Percentiles rank a stretch among this genome's conserved stretches.
Conservation (phyloP, 2,113 vertebrate genomes). For the Colossoma macropomum region DNA sequence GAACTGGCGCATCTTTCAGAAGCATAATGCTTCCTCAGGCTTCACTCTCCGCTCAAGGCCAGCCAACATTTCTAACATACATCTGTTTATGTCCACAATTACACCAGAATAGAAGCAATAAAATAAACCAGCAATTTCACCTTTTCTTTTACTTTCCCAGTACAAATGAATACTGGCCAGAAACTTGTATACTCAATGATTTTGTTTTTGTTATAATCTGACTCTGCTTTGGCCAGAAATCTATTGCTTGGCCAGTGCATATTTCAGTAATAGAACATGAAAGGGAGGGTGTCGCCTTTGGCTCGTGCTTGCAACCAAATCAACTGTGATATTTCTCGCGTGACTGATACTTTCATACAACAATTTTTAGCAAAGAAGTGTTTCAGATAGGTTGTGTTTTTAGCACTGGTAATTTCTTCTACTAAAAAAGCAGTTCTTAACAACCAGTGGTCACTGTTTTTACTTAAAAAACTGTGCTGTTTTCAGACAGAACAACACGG, state of each 20-base stretch:
- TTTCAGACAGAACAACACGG: background rate
- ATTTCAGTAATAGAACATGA: background rate
- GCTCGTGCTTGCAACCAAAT: background rate
- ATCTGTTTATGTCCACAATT: constrained; percentile 1
- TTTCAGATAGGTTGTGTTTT: too few relatives aligned
- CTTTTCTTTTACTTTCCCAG: background rate
- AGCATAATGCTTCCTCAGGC: constrained; percentile 32
- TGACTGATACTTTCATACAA: too few relatives aligned
- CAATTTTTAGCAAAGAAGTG: too few relatives aligned
- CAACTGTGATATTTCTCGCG: too few relatives aligned
- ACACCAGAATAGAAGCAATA: constrained; percentile 1
- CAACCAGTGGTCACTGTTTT: too few relatives aligned
- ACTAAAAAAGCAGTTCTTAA: too few relatives aligned
- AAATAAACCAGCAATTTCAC: background rate
- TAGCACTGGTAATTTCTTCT: too few relatives aligned
- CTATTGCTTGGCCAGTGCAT: background rate
- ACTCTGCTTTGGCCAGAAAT: background rate
- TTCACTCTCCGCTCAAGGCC: constrained; percentile 6
- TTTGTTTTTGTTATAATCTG: background rate
- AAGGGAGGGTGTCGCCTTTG: background rate
- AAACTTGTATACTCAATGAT: background rate
- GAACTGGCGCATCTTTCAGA: constrained; percentile 39
- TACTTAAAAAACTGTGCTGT: too few relatives aligned
- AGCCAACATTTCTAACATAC: constrained; percentile 5
- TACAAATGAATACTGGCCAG: background rate